Conservation (phyloP, 1,140 invertebrate species). For the Mercenaria mercenaria region DNA sequence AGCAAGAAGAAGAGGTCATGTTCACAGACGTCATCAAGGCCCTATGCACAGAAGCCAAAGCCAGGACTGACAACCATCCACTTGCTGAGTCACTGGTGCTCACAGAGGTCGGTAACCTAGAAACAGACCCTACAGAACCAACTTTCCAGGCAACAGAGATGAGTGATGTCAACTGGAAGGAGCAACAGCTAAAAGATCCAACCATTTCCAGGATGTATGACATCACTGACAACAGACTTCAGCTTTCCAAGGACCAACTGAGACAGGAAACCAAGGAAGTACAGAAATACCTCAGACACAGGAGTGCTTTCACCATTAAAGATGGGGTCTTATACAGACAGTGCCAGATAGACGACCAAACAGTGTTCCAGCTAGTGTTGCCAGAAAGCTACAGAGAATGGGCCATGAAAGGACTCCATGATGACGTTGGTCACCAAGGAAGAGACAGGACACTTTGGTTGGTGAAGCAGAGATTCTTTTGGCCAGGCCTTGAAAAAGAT, state of each 20-base stretch:
- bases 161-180: background rate
- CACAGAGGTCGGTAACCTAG: background rate
- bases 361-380: slow-evolving; percentile 2
- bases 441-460: slow-evolving; percentile 16
- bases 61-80: background rate
- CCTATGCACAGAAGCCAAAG: no score
- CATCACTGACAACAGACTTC: background rate
- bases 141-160: no score
- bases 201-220: background rate
- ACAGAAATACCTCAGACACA: slow-evolving; percentile 41
- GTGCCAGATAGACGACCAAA: background rate
- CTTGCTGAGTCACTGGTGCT: background rate
- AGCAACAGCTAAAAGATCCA: background rate
- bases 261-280: background rate
- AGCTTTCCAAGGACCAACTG: background rate
- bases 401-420: slow-evolving; percentile 40
- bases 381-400: background rate
- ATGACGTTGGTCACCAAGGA: slow-evolving; percentile 54
- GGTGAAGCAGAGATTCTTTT: slow-evolving; percentile 46
- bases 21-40: no score
- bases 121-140: no score
- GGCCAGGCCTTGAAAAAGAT: slow-evolving; percentile 51
- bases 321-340: slow-evolving; percentile 24
- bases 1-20: background rate
- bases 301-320: background rate